Conservation (phyloP, 2,113 vertebrate genomes). For the Equus przewalskii region DNA sequence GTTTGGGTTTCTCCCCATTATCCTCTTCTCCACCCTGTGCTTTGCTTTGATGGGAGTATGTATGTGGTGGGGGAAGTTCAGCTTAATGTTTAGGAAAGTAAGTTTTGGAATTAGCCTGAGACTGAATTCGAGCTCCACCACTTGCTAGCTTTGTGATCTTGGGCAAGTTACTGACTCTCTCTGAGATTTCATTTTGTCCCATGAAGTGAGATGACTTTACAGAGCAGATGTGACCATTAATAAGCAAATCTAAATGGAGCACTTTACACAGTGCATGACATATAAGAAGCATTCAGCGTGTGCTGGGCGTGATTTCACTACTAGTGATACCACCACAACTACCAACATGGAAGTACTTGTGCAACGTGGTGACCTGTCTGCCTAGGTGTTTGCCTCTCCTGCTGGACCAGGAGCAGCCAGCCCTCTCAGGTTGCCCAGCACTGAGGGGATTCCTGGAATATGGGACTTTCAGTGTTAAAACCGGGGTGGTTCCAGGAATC, state of each 20-base stretch:
- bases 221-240: background rate
- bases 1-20: background rate
- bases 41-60: background rate
- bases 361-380: background rate
- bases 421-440: background rate
- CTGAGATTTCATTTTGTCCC: constrained; percentile 20
- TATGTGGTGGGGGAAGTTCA: background rate
- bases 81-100: background rate
- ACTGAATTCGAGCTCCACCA: background rate
- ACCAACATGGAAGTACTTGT: background rate
- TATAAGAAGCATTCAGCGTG: background rate
- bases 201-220: background rate
- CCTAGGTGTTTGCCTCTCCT: background rate
- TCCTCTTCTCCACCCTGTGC: background rate
- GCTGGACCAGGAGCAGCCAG: background rate
- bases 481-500: background rate
- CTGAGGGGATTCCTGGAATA: background rate
- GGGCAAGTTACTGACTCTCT: background rate
- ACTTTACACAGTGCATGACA: background rate
- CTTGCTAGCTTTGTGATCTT: background rate
- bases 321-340: background rate
- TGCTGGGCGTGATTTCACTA: background rate
- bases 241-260: background rate
- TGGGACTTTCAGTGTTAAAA: background rate
- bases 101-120: background rate